phyloP scores from a whole-genome alignment of 2,113 vertebrate genomes.

The Peromyscus polionotus region DNA sequence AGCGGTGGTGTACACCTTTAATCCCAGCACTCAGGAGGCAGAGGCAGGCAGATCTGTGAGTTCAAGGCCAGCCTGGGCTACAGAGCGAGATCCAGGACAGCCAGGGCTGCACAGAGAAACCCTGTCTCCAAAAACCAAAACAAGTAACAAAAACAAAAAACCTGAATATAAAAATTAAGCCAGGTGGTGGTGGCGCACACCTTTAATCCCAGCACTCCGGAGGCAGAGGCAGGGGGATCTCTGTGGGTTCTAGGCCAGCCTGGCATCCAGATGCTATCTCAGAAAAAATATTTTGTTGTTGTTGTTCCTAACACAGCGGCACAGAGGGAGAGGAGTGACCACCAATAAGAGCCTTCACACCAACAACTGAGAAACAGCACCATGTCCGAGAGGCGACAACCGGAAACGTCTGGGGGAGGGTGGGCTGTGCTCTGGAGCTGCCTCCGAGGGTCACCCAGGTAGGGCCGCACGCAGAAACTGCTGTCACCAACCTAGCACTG shows the following conservation, averaged over 20 bases:
- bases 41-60: too few relatives aligned
- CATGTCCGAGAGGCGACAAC: not conserved
- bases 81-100: too few relatives aligned
- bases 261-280: too few relatives aligned
- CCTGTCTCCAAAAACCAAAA: too few relatives aligned
- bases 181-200: not conserved
- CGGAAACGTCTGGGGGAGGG: not conserved
- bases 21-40: too few relatives aligned
- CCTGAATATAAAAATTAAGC: not conserved
- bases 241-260: not conserved
- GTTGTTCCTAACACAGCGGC: not conserved
- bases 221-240: not conserved
- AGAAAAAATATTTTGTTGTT: not conserved
- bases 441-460: not conserved
- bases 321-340: not conserved
- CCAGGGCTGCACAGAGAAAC: too few relatives aligned
- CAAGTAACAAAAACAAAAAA: too few relatives aligned
- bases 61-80: too few relatives aligned
- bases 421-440: accelerated
- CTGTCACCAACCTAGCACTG: not conserved
- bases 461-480: accelerated
- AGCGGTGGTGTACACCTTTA: too few relatives aligned
- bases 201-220: not conserved
- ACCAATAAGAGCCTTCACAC: not conserved
- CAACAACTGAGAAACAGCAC: not conserved